These are phyloP conservation scores for Bagarius yarrelli DNA, from an alignment of 2,113 vertebrate species.

Conservation along the genomic window DNA sequence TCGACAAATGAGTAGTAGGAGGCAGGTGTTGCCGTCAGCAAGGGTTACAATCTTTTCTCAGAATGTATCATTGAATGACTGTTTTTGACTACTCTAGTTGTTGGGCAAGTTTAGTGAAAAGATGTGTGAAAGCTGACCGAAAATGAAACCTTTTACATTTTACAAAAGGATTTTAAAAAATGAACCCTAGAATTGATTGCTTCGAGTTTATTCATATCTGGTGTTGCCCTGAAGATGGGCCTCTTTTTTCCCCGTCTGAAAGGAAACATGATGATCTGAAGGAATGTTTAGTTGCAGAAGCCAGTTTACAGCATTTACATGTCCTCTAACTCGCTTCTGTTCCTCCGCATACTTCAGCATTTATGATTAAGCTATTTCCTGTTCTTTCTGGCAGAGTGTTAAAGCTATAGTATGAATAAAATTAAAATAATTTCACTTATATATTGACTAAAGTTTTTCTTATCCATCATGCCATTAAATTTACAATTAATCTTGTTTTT, in stretches of 20 bases:
- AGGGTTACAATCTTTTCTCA: background rate
- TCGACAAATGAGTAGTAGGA: background rate
- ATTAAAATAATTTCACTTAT: no score
- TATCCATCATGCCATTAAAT: background rate
- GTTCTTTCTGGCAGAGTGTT: background rate
- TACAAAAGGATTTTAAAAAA: constrained; percentile 1
- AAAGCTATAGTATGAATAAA: no score
- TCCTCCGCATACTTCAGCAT: background rate
- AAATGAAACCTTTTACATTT: background rate
- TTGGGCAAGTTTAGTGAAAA: background rate
- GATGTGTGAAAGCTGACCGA: background rate
- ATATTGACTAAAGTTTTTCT: background rate
- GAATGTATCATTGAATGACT: background rate
- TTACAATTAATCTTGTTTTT: background rate
- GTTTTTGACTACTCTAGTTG: background rate
- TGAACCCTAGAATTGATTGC: constrained; percentile 30
- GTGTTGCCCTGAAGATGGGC: constrained; percentile 56
- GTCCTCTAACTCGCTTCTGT: background rate
- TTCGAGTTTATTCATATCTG: constrained; percentile 29
- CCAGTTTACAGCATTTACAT: constrained; percentile 45
- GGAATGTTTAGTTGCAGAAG: constrained; percentile 65
- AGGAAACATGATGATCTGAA: constrained; percentile 59
- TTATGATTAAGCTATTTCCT: background rate
- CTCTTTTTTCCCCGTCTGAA: constrained; percentile 26
- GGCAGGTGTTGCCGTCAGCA: background rate